Evolutionary conservation across 2,113 vertebrate genomes (phyloP), one percentile per base, ranked within the genome.

Genomic region (Aramus guarauna): DNA sequence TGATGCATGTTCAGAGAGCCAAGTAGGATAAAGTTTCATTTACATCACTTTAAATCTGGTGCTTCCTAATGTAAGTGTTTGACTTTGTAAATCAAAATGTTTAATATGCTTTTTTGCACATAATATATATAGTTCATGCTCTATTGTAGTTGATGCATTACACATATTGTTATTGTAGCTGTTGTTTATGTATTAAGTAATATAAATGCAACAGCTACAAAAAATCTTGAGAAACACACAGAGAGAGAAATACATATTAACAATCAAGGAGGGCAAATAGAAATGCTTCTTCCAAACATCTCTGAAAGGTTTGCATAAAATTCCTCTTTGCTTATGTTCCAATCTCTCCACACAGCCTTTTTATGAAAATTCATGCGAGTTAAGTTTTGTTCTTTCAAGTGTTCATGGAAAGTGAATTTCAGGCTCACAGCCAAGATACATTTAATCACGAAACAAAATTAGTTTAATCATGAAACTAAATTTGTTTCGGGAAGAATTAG

Each of bases 361-460:
- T 94, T 29, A 96, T 91, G 85, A 96, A 96, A 97, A 96, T 93
- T 94, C 66, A 94, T 92, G 74, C 3, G 8, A 95, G 85, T 86
- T 94, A 95, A 90, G 67, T 97, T 96, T 89, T 88, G 19, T 71
- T 94, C 95, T 91, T 96, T 96, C 68, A 93, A 93, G 64, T 92
- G 43, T 94, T 95, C 91, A 95, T 68, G 64, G 92, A 95, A 96
- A 96, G 76, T 93, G 85, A 90, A 86, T 94, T 97, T 95, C 82
- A 89, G 96, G 95, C 96, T 93, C 3, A 4, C 68, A 93, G 96
- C 94, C 96, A 97, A 96, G 85, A 64, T 37, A 56, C 43, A 64
- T 96, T 94, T 94, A 93, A 96, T 94, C 75, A 96, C 47, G 79
- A 92, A 95, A 93, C 26, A 67, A 95, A 95, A 96, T 94, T 95